phyloP scores from a whole-genome alignment of 2,888 invertebrate genomes.

The Diarsia brunnea region DNA sequence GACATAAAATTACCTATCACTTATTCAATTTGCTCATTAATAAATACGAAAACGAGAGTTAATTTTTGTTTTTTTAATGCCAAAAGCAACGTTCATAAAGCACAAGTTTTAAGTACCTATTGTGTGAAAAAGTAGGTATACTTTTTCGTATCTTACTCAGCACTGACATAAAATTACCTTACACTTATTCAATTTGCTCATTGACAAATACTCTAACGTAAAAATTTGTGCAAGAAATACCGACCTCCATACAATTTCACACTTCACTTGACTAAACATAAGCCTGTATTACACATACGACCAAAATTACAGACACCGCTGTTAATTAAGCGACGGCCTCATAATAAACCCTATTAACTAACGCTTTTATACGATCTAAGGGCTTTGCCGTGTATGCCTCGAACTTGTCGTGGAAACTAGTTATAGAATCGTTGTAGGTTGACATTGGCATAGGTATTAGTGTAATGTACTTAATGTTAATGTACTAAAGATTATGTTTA shows the following conservation, averaged over 20 bases:
- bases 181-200: neutral
- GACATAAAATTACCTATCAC: neutral
- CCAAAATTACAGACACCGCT: constrained; percentile 38
- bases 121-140: neutral
- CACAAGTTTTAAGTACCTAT: neutral
- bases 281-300: constrained; percentile 29
- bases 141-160: neutral
- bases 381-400: constrained; percentile 63
- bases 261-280: constrained; percentile 58
- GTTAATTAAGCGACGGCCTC: constrained; percentile 65
- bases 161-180: neutral
- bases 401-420: constrained; percentile 56
- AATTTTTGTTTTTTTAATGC: too few relatives aligned
- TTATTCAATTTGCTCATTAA: neutral
- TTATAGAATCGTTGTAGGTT: constrained; percentile 10
- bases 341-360: constrained; percentile 68
- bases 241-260: too few relatives aligned
- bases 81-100: neutral
- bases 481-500: neutral
- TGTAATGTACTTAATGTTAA: constrained; percentile 11
- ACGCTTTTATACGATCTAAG: constrained; percentile 64
- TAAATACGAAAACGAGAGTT: too few relatives aligned
- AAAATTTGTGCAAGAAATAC: too few relatives aligned
- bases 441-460: constrained; percentile 12
- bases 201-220: too few relatives aligned